These are phyloP conservation scores for Lasioglossum pauxillum DNA, from an alignment of 2,888 invertebrate species.

Conservation along the genomic window DNA sequence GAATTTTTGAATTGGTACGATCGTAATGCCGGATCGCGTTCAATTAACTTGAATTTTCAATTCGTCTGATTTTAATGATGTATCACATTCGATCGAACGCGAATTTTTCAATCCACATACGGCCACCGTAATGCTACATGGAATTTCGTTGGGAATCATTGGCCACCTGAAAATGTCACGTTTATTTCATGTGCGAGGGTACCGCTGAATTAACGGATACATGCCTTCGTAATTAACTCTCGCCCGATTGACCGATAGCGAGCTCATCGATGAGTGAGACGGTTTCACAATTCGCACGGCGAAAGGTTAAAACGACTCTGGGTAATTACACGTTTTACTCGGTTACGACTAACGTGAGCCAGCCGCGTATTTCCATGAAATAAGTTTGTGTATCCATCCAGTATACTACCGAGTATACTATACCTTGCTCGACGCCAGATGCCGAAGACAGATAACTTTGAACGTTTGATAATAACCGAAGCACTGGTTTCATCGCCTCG, in stretches of 20 bases:
- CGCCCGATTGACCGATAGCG: constrained; percentile 64
- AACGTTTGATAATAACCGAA: constrained; percentile 10
- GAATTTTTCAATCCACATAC: neutral
- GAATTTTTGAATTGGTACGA: neutral
- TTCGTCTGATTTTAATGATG: too few species aligned
- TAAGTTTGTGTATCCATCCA: constrained; percentile 63
- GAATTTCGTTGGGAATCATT: neutral
- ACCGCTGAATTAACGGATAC: constrained; percentile 45
- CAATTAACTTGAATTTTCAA: neutral
- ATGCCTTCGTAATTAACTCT: constrained; percentile 61
- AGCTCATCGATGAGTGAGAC: constrained; percentile 64
- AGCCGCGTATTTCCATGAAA: constrained; percentile 63
- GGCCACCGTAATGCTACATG: neutral
- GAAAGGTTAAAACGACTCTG: constrained; percentile 63
- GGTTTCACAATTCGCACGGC: constrained; percentile 67
- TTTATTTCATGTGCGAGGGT: neutral
- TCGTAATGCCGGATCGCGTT: neutral
- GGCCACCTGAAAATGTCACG: constrained; percentile 48
- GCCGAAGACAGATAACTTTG: constrained; percentile 30
- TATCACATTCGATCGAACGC: neutral
- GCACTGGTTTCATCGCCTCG: neutral
- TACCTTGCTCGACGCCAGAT: constrained; percentile 45
- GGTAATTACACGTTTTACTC: constrained; percentile 66
- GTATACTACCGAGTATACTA: neutral
- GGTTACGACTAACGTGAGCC: constrained; percentile 38